Base-by-base conservation (phyloP, 2,888 invertebrate genomes). In the Drosophila tanythrix region DNA sequence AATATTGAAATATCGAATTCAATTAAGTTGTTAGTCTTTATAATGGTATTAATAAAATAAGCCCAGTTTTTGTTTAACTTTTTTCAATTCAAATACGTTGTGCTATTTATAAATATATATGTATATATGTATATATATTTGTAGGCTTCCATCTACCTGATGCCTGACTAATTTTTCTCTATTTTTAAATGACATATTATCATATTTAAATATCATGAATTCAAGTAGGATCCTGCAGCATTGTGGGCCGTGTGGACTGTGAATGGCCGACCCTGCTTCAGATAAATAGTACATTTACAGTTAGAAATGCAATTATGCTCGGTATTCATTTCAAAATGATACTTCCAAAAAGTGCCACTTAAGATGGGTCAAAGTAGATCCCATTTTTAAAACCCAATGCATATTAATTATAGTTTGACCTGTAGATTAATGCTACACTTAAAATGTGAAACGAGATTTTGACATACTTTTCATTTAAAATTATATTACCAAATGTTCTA, bases 31-130 rank as follows among this genome's bases (percentile, higher is more conserved):
- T n/a, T 36, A 13, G n/a, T 13, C 38, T 40, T 7, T 38, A 40
- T 38, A 57, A 40, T 31, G 29, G 40, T 40, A 31, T 29, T 40
- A 31, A 40, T 57, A 56, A 56, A 40, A 10, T 21, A 40, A 57
- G 40, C 29, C 40, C 18, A 38, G 40, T 31, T 31, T 56, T 40
- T 40, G 40, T 40, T 57, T 40, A 29, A n/a, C 13, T 40, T 40
- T 40, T 51, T 40, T 27, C 29, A 29, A 40, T 21, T 40, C n/a
- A 38, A 29, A 38, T n/a, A 13, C 38, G n/a, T 13, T n/a, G 7
- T n/a, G 4, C n/a, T n/a, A 38, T 56, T 29, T n/a, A 5, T 5
- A 21, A 2, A 11, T n/a, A 4, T 18, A 5, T n/a, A 43, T 5
- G n/a, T 5, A 11, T 0, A 11, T 1, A 1, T 15, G 11, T 11